Percentiles rank a stretch among this genome's conserved stretches.
Conservation (phyloP, 2,797 vertebrate genomes). For the Sebastes itinus region DNA sequence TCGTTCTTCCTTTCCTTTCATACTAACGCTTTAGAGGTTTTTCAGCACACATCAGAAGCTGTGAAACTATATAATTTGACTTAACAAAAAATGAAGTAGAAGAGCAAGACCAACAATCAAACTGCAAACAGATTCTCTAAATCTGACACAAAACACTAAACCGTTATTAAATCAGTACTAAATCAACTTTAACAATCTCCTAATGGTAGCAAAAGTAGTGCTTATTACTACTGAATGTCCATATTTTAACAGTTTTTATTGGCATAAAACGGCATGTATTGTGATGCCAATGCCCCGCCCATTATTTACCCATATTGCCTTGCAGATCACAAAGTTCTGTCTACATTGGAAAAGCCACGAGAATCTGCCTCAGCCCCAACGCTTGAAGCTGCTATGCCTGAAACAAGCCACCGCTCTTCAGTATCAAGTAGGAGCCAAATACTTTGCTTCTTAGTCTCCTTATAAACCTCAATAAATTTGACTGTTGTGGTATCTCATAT, state of each 20-base stretch:
- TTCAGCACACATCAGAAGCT: neutral
- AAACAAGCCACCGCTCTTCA: slow-evolving; percentile 95
- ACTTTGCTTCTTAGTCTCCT: slow-evolving; percentile 33
- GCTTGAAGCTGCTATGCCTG: slow-evolving; percentile 91
- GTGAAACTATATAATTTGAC: neutral
- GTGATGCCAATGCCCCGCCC: slow-evolving; percentile 36
- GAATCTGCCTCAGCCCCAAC: slow-evolving; percentile 96
- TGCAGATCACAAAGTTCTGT: slow-evolving; percentile 93
- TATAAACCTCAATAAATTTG: neutral
- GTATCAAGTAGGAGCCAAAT: slow-evolving; percentile 90
- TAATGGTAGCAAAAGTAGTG: neutral
- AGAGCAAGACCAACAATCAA: neutral
- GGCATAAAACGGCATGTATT: slow-evolving; percentile 38
- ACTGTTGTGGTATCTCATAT: slow-evolving; percentile 8
- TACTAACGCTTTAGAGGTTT: neutral
- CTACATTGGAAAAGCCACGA: slow-evolving; percentile 94
- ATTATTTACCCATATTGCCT: slow-evolving; percentile 68
- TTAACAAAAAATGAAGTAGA: neutral
- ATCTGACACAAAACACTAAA: neutral
- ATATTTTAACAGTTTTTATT: neutral
- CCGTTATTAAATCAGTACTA: neutral
- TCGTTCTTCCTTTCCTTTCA: slow-evolving; percentile 3
- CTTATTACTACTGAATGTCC: slow-evolving; percentile 5
- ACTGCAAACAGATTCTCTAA: neutral
- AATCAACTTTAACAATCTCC: neutral